Evolutionary conservation across 1,140 invertebrate genomes (phyloP).

Genomic region (Brachionus sp.): DNA sequence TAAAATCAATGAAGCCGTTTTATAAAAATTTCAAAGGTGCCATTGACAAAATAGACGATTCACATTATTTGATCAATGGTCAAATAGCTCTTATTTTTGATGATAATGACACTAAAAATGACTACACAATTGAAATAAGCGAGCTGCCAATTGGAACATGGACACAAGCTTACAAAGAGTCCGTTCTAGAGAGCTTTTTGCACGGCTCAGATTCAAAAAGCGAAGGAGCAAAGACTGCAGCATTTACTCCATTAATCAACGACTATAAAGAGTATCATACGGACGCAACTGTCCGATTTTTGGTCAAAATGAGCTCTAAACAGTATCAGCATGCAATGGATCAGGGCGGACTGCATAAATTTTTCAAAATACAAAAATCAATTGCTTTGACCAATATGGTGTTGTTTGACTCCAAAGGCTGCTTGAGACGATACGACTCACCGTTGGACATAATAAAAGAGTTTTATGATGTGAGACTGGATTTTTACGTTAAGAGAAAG

Average conservation of each 20-base stretch:
- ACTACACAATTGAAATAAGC: slow-evolving; percentile 80
- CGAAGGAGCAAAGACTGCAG: background rate
- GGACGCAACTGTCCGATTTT: slow-evolving; percentile 85
- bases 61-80: slow-evolving; percentile 76
- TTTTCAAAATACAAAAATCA: slow-evolving; percentile 84
- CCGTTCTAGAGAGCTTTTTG: slow-evolving; percentile 80
- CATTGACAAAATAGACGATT: slow-evolving; percentile 71
- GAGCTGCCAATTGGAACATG: slow-evolving; percentile 88
- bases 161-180: slow-evolving; percentile 96
- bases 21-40: slow-evolving; percentile 87
- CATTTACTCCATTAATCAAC: background rate
- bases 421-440: slow-evolving; percentile 74
- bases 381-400: slow-evolving; percentile 83
- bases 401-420: slow-evolving; percentile 82
- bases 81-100: slow-evolving; percentile 76
- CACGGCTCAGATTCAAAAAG: background rate
- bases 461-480: slow-evolving; percentile 77
- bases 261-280: slow-evolving; percentile 78
- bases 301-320: slow-evolving; percentile 74
- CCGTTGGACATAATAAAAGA: slow-evolving; percentile 77
- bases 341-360: slow-evolving; percentile 81
- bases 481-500: slow-evolving; percentile 81
- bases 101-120: slow-evolving; percentile 53
- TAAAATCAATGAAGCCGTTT: slow-evolving; percentile 70
- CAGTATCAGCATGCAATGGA: slow-evolving; percentile 73